Evolutionary conservation across 1,140 invertebrate genomes (phyloP).

Genomic region (Caenorhabditis inopinata): DNA sequence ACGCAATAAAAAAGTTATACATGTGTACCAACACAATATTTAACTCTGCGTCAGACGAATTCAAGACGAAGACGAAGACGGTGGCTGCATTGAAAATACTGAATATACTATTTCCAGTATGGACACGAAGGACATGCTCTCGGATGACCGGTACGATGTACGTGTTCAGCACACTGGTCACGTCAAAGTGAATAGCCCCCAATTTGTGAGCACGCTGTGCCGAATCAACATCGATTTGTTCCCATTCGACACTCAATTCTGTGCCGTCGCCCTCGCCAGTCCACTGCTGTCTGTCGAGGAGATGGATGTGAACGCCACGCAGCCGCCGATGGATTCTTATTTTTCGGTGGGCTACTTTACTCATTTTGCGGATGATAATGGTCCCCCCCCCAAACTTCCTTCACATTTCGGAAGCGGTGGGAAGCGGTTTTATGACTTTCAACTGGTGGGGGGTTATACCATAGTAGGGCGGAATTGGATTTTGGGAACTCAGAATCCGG

Average conservation of each 20-base stretch:
- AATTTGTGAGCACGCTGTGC: conserved; percentile 59
- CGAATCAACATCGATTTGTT: conserved; percentile 54
- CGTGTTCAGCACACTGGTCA: conserved; percentile 47
- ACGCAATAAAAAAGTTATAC: no score
- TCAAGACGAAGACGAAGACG: no score
- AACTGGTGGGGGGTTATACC: no score
- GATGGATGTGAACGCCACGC: conserved; percentile 53
- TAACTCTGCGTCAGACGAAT: no score
- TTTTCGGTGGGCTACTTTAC: conserved; percentile 50
- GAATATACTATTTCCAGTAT: conserved; percentile 31
- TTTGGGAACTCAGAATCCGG: no score
- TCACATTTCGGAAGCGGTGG: no score
- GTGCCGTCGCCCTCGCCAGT: conserved; percentile 55
- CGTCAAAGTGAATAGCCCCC: conserved; percentile 59
- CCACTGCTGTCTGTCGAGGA: conserved; percentile 56
- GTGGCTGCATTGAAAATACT: no score
- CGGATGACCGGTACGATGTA: conserved; percentile 51
- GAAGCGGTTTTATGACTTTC: no score
- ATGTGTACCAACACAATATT: no score
- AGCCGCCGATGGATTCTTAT: conserved; percentile 57
- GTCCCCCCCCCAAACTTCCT: neutral
- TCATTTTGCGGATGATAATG: neutral
- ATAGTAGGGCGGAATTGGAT: no score
- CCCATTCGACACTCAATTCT: conserved; percentile 56
- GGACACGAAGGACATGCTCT: conserved; percentile 56